Conservation (phyloP, 2,113 vertebrate genomes). For the Rhagologus leucostigma region DNA sequence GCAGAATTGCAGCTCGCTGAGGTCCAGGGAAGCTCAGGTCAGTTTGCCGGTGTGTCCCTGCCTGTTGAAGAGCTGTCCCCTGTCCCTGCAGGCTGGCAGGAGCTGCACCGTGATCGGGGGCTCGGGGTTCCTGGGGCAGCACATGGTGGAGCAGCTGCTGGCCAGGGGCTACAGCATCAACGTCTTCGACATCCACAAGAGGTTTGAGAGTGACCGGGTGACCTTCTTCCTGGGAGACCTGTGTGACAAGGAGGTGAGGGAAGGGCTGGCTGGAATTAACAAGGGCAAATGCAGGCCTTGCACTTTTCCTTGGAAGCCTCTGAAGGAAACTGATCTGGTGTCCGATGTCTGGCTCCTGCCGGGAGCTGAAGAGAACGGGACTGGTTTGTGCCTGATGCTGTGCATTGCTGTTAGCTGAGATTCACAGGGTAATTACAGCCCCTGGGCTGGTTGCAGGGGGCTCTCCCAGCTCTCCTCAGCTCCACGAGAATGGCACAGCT, state of each 20-base stretch:
- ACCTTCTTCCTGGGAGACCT: constrained; percentile 90
- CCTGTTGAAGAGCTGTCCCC: neutral
- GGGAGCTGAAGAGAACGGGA: neutral
- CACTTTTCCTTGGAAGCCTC: neutral
- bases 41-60: neutral
- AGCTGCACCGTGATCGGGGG: constrained; percentile 90
- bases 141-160: constrained; percentile 90
- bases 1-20: neutral
- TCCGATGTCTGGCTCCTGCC: neutral
- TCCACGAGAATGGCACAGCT: accelerated
- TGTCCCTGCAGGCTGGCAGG: constrained; percentile 74
- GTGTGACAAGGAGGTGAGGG: constrained; percentile 83
- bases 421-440: neutral
- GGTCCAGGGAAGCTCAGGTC: neutral
- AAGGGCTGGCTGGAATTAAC: accelerated
- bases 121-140: constrained; percentile 89
- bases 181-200: constrained; percentile 89
- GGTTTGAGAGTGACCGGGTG: constrained; percentile 77
- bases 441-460: neutral
- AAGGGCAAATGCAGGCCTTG: neutral
- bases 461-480: neutral
- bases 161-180: constrained; percentile 83
- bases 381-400: neutral
- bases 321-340: neutral
- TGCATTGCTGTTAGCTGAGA: neutral